These are phyloP conservation scores for Protomyctophum bolini DNA, from an alignment of 2,113 vertebrate genomes.

Conservation along the genomic window DNA sequence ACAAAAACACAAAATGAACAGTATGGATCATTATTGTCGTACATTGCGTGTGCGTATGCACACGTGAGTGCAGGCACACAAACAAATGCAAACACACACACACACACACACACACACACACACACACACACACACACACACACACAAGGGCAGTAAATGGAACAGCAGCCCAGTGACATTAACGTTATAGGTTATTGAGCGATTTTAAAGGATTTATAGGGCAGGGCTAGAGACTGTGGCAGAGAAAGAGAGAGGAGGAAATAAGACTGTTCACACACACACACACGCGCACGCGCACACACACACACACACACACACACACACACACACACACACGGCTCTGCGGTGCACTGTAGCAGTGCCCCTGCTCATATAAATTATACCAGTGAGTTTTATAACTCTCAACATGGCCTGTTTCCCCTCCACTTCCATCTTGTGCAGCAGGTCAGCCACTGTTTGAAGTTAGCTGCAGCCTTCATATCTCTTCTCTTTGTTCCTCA, in stretches of 20 bases:
- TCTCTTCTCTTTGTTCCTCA: slow-evolving; percentile 46
- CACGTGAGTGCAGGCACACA: no score
- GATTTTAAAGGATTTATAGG: slow-evolving; percentile 75
- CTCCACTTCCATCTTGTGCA: slow-evolving; percentile 1
- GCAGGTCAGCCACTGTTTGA: slow-evolving; percentile 59
- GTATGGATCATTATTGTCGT: slow-evolving; percentile 29
- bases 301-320: slow-evolving; percentile 33
- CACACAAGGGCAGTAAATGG: slow-evolving; percentile 67
- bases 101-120: slow-evolving; percentile 6
- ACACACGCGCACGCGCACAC: slow-evolving; percentile 23
- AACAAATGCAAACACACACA: slow-evolving; percentile 4
- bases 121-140: slow-evolving; percentile 20
- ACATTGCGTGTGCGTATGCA: background rate
- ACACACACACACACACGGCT: slow-evolving; percentile 32
- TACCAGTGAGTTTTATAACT: slow-evolving; percentile 54
- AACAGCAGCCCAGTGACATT: slow-evolving; percentile 73
- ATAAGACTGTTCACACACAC: slow-evolving; percentile 49
- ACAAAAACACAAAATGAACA: slow-evolving; percentile 26
- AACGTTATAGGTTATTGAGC: slow-evolving; percentile 79
- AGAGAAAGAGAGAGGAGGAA: slow-evolving; percentile 52
- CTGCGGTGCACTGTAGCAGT: slow-evolving; percentile 20
- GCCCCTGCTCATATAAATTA: slow-evolving; percentile 60
- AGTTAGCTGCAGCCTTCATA: slow-evolving; percentile 49
- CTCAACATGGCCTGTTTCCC: slow-evolving; percentile 39
- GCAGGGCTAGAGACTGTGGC: slow-evolving; percentile 68